A percentile compares a stretch with the other conserved stretches of the same genome.
Evolutionary conservation across 1,140 invertebrate species (phyloP).

Genomic region (Leptoteleia sp.): DNA sequence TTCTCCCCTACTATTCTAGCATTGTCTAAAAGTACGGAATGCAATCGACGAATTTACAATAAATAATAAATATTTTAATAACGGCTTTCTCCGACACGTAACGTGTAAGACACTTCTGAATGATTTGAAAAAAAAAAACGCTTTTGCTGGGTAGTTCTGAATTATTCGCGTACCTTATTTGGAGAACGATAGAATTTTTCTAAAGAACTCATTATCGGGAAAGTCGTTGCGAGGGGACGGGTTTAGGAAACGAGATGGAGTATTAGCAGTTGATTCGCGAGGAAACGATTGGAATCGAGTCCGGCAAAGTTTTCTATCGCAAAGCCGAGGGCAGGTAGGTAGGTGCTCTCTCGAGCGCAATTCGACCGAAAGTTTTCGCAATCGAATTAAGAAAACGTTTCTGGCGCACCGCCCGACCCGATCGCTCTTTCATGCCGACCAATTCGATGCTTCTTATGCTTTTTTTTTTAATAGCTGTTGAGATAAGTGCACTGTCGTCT

Average conservation of each 20-base stretch:
- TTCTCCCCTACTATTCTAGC: not conserved
- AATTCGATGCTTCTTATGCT: conserved; percentile 51
- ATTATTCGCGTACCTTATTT: conserved; percentile 68
- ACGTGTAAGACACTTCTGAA: not conserved
- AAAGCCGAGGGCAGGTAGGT: conserved; percentile 37
- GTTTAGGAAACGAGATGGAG: conserved; percentile 50
- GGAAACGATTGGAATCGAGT: conserved; percentile 65
- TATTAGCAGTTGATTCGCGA: conserved; percentile 64
- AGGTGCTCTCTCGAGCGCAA: conserved; percentile 55
- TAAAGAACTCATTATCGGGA: conserved; percentile 69
- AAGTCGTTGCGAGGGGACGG: conserved; percentile 45
- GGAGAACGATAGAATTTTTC: conserved; percentile 69
- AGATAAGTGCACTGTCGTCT: conserved; percentile 56
- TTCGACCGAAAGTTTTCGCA: conserved; percentile 66
- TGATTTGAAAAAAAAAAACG: conserved; percentile 64
- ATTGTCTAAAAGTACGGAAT: too few relatives aligned
- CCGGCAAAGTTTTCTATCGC: conserved; percentile 63
- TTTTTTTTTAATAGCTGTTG: conserved; percentile 54
- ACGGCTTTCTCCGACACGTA: not conserved
- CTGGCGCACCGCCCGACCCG: conserved; percentile 47
- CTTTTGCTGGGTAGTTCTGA: conserved; percentile 61
- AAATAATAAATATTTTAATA: conserved; percentile 5
- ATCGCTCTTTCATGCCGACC: conserved; percentile 54
- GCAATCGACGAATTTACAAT: too few relatives aligned
- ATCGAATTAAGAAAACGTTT: conserved; percentile 67